phyloP scores from a whole-genome alignment of 2,888 invertebrate species.

The Scrobipalpa atriplicella region DNA sequence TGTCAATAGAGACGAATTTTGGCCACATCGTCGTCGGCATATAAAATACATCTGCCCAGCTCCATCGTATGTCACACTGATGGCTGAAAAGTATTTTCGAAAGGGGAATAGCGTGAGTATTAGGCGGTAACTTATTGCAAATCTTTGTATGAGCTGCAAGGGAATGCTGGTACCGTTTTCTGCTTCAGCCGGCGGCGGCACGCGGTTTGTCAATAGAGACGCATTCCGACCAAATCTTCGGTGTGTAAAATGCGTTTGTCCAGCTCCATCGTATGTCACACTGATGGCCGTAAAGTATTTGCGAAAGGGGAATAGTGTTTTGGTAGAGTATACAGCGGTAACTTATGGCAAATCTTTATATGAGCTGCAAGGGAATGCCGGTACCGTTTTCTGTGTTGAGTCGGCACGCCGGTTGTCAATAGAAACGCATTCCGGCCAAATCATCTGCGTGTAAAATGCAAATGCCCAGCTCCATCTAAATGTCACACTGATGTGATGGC shows the following conservation, averaged over 20 bases:
- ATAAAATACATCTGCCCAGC: not conserved
- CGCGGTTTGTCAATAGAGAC: constrained; percentile 65
- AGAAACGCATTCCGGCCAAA: constrained; percentile 65
- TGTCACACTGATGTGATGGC: constrained; percentile 27
- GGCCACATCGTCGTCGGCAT: constrained; percentile 1
- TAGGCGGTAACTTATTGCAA: not conserved
- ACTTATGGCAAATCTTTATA: not conserved
- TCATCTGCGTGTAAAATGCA: constrained; percentile 50
- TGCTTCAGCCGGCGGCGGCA: constrained; percentile 59
- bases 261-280: constrained; percentile 38
- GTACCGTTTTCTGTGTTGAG: not conserved
- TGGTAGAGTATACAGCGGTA: not conserved
- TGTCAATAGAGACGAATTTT: not conserved
- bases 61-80: not conserved
- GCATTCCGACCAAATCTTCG: constrained; percentile 63
- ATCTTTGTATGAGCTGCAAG: not conserved
- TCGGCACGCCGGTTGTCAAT: constrained; percentile 54
- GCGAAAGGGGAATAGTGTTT: not conserved
- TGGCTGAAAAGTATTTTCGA: not conserved
- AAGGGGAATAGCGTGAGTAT: not conserved
- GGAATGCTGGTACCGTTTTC: constrained; percentile 55
- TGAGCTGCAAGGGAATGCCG: not conserved
- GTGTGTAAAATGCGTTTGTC: constrained; percentile 48
- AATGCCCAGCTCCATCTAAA: constrained; percentile 43
- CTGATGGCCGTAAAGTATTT: not conserved